Percentiles rank a stretch among this genome's conserved stretches.
These are phyloP conservation scores for Trissolcus japonicus DNA, from an alignment of 2,888 invertebrate species.

Conservation along the genomic window DNA sequence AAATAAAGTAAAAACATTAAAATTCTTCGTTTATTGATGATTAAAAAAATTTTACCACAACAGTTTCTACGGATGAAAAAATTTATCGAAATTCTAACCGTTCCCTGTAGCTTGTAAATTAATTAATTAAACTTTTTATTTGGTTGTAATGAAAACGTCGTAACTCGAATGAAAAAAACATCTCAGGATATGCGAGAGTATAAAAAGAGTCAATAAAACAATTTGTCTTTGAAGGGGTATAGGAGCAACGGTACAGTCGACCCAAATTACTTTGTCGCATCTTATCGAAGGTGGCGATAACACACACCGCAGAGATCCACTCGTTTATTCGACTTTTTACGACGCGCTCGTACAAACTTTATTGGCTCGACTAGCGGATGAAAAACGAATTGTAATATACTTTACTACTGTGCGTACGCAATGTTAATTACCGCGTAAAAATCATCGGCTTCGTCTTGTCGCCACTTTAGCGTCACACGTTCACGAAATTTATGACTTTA, in stretches of 20 bases:
- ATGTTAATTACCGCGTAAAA: slow-evolving; percentile 45
- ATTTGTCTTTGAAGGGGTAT: slow-evolving; percentile 30
- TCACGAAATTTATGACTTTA: slow-evolving; percentile 18
- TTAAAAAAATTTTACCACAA: background rate
- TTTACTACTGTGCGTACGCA: slow-evolving; percentile 37
- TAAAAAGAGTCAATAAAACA: slow-evolving; percentile 43
- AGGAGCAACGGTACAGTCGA: slow-evolving; percentile 3
- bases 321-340: slow-evolving; percentile 51
- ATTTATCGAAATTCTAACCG: background rate
- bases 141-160: slow-evolving; percentile 1
- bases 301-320: slow-evolving; percentile 29
- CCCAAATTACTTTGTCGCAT: slow-evolving; percentile 38
- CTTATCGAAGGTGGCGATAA: slow-evolving; percentile 37
- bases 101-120: background rate
- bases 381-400: slow-evolving; percentile 45
- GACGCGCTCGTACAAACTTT: slow-evolving; percentile 32
- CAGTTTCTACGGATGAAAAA: background rate
- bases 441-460: slow-evolving; percentile 13
- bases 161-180: slow-evolving; percentile 12
- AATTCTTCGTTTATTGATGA: slow-evolving; percentile 20
- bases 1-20: slow-evolving; percentile 3
- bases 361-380: slow-evolving; percentile 33
- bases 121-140: background rate
- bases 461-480: slow-evolving; percentile 21
- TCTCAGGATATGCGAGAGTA: slow-evolving; percentile 18